Evolutionary conservation across 2,888 invertebrate genomes (phyloP), one percentile per base, ranked within the genome.

Genomic region (Acleris sparsana): DNA sequence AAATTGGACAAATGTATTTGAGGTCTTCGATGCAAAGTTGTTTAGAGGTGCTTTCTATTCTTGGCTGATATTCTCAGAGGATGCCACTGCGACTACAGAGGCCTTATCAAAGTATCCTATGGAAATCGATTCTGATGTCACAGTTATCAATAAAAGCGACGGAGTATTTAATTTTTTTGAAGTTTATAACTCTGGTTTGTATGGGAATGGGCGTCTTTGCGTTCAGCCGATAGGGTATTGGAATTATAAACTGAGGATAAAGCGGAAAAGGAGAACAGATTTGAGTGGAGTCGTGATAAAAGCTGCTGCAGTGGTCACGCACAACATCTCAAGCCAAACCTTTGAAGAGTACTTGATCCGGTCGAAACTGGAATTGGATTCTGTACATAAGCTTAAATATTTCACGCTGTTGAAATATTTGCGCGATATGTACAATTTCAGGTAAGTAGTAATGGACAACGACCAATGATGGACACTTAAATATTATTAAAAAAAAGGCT

Each of bases 401-500:
- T 94, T 92, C 67, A 88, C 94, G 5, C 80, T 95, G 13, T 78
- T 94, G 69, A 82, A 80, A 67, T 93, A 94, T 77, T 92, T 95
- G 65, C 82, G 89, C 70, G 94, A 95, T 71, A 93, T 95, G 84
- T 95, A 93, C 76, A 95, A 95, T 85, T 94, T 95, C 79, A 94
- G 93, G 95, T 95, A 85, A 90, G 89, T 78, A 11, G 18, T 20
- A 7, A 17, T 29, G 29, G 29, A 29, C 2, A 7, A 29, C 29
- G 29, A 7, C 29, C 7, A 29, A 29, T 29, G 7, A 29, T 29
- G 7, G 29, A 25, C 25, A 25, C 25, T 25, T 25, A 0, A 25
- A 0, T 25, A 1, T 25, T 25, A 29, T 29, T 29, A n/a, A n/a
- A n/a, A n/a, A n/a, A n/a, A n/a, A n/a, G n/a, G n/a, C n/a, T n/a